Evolutionary conservation across 2,888 invertebrate genomes (phyloP).

Genomic region (Ophion slaviceki): DNA sequence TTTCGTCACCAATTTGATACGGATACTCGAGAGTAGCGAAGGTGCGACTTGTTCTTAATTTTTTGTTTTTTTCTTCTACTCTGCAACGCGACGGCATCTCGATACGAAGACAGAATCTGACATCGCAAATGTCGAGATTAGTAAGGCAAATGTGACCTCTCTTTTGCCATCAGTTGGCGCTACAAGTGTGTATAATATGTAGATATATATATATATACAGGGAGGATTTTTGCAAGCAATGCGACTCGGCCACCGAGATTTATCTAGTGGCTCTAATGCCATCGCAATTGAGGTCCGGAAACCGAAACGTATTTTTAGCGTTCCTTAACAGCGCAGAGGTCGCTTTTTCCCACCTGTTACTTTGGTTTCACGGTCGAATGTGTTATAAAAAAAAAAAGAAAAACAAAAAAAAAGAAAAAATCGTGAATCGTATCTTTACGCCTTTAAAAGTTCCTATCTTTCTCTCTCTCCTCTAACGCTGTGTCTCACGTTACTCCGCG

Average conservation of each 20-base stretch:
- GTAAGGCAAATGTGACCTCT: background rate
- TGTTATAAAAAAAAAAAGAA: slow-evolving; percentile 6
- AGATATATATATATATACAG: background rate
- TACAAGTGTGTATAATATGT: background rate
- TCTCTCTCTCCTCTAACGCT: background rate
- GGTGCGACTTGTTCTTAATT: no score
- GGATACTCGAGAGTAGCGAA: no score
- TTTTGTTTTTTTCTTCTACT: no score
- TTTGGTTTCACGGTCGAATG: slow-evolving; percentile 49
- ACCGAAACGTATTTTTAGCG: slow-evolving; percentile 44
- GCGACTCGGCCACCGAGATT: slow-evolving; percentile 5
- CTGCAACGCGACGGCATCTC: no score
- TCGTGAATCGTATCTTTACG: background rate
- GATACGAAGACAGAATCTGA: no score
- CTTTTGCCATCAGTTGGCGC: background rate
- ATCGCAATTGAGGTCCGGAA: slow-evolving; percentile 42
- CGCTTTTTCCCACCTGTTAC: slow-evolving; percentile 54
- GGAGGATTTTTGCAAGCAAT: background rate
- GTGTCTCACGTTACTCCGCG: background rate
- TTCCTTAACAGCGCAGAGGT: slow-evolving; percentile 30
- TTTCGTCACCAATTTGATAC: no score
- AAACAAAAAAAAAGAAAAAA: slow-evolving; percentile 34
- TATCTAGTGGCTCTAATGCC: background rate
- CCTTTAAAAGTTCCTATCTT: slow-evolving; percentile 14
- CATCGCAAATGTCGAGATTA: no score